Percentiles rank a stretch among this genome's conserved stretches.
Conservation (phyloP, 2,797 vertebrate species). For the Diceros bicornis region DNA sequence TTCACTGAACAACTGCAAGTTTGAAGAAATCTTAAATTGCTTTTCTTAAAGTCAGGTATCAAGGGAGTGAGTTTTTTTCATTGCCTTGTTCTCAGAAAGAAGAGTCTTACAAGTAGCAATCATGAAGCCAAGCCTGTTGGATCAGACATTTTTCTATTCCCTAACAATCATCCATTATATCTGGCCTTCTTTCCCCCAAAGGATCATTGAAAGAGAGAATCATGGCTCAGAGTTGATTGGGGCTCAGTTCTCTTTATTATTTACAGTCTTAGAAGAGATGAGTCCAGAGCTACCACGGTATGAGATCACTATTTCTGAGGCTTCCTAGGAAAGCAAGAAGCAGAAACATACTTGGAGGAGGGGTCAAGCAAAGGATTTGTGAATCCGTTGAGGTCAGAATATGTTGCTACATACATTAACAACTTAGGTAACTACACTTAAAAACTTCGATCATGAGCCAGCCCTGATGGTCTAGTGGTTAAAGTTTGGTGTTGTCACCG, state of each 20-base stretch:
- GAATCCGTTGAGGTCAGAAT: background rate
- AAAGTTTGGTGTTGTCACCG: too few relatives aligned
- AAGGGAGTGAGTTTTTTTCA: conserved; percentile 34
- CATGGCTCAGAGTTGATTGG: background rate
- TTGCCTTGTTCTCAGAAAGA: conserved; percentile 42
- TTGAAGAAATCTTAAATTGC: conserved; percentile 59
- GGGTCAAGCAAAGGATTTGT: background rate
- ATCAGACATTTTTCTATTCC: background rate
- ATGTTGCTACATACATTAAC: background rate
- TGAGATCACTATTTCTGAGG: background rate
- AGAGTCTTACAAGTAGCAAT: background rate
- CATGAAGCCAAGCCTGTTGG: background rate
- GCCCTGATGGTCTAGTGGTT: too few relatives aligned
- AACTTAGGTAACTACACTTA: background rate
- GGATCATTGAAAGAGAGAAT: background rate
- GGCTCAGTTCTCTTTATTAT: background rate
- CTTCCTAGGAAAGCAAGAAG: background rate
- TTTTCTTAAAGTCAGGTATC: conserved; percentile 62
- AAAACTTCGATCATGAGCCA: background rate
- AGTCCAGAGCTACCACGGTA: fast-evolving
- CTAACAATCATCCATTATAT: background rate
- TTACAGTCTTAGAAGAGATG: conserved; percentile 17
- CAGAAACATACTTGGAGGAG: background rate
- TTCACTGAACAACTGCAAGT: background rate
- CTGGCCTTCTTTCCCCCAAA: background rate